Base-by-base conservation (phyloP, 1,140 invertebrate species). In the Nomia melanderi region DNA sequence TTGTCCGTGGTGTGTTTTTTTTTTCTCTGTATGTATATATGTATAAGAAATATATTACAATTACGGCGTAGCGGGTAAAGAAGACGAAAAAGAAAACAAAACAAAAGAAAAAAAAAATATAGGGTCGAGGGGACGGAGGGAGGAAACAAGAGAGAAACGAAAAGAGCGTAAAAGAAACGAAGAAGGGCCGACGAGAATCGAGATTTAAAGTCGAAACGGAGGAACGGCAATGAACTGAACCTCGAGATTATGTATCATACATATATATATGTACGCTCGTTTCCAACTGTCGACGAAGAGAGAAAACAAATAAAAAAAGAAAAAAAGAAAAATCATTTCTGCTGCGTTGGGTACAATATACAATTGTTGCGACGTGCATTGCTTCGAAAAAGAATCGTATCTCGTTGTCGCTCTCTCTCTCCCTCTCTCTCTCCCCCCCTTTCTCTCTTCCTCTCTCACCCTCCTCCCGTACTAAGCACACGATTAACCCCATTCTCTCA, bases 1-100 rank as follows among this genome's bases (percentile, higher is more conserved):
- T 53, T 77, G 69, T 57, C 27, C 31, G 27, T 56, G 53, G 53
- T 70, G 27, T 57, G 39, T 41, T 41, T 14, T 62, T 44, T 70
- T 25, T 70, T 41, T 72, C 31, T 62, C 69, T 64, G 79, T 66
- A 65, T 73, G 75, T 81, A 77, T 85, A 84, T 80, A 56, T 56
- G 53, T 56, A 56, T 56, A 56, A 56, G 27, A 86, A 86, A 84
- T 87, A 87, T 86, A 77, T 86, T 86, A 87, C 82, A 86, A 64
- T 79, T 75, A 77, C 64, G 41, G 64, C 65, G 80, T 81, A 76
- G 54, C 64, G 56, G 76, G 71, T 75, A 75, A 84, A 79, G 62
- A 80, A 84, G 60, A 76, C 41, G 31, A 77, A 53, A 80, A 20
- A 73, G 47, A 41, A 41, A 66, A 73, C 47, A 80, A 86, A 36